phyloP scores from a whole-genome alignment of 30 jellyfish, hydroid and myxozoan species.

The Nemopilema nomurai region DNA sequence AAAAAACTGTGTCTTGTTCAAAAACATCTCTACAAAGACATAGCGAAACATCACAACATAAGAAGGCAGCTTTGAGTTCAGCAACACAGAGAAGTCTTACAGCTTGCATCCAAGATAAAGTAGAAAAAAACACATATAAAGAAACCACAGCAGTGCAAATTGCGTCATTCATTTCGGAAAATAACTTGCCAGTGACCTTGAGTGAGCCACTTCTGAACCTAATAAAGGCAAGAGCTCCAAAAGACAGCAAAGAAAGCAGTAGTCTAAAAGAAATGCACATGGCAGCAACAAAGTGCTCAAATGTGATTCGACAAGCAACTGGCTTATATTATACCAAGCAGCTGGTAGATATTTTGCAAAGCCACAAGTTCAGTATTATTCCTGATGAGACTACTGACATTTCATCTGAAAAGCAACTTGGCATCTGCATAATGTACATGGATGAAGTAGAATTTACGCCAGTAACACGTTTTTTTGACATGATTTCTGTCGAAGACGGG shows the following conservation, averaged over 20 bases:
- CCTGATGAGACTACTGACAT: constrained; percentile 52
- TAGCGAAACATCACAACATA: constrained; percentile 26
- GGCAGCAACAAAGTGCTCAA: constrained; percentile 40
- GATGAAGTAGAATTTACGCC: constrained; percentile 8
- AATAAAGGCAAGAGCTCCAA: constrained; percentile 32
- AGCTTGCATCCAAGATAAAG: neutral
- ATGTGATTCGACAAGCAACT: constrained; percentile 41
- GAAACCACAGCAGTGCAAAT: constrained; percentile 28
- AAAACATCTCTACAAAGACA: constrained; percentile 44
- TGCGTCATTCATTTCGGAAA: constrained; percentile 41
- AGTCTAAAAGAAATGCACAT: constrained; percentile 32
- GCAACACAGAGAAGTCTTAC: constrained; percentile 7
- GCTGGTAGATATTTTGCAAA: neutral
- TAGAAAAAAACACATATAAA: neutral
- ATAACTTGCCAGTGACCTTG: constrained; percentile 26
- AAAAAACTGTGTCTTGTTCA: constrained; percentile 14
- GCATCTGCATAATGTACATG: constrained; percentile 25
- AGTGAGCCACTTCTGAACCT: constrained; percentile 18
- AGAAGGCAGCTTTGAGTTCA: constrained; percentile 11
- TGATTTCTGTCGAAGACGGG: neutral
- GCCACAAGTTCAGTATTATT: constrained; percentile 35
- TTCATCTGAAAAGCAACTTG: constrained; percentile 47
- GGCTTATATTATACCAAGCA: constrained; percentile 28
- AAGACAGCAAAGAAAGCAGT: constrained; percentile 9
- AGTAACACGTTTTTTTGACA: constrained; percentile 27